phyloP scores from a whole-genome alignment of 2,888 invertebrate species.

The Encarsia formosa region DNA sequence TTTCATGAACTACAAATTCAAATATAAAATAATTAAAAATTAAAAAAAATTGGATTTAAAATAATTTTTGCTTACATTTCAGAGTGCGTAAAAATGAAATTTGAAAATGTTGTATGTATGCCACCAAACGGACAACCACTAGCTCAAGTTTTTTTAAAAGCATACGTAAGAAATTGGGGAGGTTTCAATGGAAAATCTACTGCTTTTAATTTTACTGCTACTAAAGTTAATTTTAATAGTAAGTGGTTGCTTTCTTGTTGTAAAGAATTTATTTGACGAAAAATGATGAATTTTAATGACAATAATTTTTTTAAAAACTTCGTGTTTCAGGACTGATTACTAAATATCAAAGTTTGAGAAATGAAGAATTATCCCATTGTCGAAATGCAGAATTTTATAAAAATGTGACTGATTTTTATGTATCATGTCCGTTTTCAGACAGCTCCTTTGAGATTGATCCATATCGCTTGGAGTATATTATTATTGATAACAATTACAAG shows the following conservation, averaged over 20 bases:
- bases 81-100: constrained; percentile 38
- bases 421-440: constrained; percentile 42
- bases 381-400: constrained; percentile 32
- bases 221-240: constrained; percentile 39
- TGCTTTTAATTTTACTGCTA: constrained; percentile 44
- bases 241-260: no score
- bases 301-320: background rate
- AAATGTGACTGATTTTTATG: constrained; percentile 29
- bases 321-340: constrained; percentile 35
- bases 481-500: constrained; percentile 32
- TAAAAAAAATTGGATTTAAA: no score
- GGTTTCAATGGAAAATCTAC: constrained; percentile 31
- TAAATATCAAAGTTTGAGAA: constrained; percentile 38
- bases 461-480: constrained; percentile 39
- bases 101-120: constrained; percentile 32
- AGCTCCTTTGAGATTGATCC: constrained; percentile 35
- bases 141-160: constrained; percentile 36
- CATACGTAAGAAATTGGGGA: constrained; percentile 34
- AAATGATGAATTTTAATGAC: background rate
- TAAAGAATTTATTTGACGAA: background rate
- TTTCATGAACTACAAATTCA: background rate
- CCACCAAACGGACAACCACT: constrained; percentile 28
- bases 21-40: background rate
- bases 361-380: constrained; percentile 35
- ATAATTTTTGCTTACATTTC: no score